Conservation (phyloP, 2,888 invertebrate genomes). For the Hylaea fasciaria region DNA sequence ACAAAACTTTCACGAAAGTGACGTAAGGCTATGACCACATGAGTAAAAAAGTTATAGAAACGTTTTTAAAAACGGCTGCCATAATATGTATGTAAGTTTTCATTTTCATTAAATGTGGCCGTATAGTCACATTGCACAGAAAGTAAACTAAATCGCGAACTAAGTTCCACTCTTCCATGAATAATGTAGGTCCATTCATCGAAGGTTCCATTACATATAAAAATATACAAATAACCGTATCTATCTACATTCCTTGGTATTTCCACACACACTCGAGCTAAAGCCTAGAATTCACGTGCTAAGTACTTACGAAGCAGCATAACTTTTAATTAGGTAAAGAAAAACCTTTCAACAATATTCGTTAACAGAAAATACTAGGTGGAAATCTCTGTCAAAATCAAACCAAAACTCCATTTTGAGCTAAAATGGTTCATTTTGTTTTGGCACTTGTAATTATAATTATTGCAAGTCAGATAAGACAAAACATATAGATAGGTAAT, state of each 20-base stretch:
- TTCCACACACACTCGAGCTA: background rate
- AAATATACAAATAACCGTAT: background rate
- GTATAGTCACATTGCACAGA: background rate
- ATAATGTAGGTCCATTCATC: too few species aligned
- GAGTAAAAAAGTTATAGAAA: background rate
- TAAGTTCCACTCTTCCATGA: too few species aligned
- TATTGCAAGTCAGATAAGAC: too few species aligned
- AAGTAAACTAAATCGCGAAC: constrained; percentile 1
- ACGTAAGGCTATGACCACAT: constrained; percentile 3
- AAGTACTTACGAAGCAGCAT: background rate
- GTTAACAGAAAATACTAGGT: background rate
- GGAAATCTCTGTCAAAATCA: too few species aligned
- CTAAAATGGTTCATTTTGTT: too few species aligned
- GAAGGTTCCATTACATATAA: constrained; percentile 6
- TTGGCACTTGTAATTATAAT: too few species aligned
- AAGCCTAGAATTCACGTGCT: background rate
- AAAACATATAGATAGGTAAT: too few species aligned
- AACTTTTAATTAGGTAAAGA: background rate
- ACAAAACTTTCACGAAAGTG: constrained; percentile 16
- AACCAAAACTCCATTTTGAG: too few species aligned
- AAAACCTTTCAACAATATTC: background rate
- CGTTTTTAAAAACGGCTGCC: background rate
- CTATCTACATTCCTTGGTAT: constrained; percentile 2
- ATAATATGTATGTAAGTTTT: constrained; percentile 3
- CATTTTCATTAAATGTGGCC: background rate